phyloP scores from a whole-genome alignment of 2,113 vertebrate species.

The Furnarius figulus region DNA sequence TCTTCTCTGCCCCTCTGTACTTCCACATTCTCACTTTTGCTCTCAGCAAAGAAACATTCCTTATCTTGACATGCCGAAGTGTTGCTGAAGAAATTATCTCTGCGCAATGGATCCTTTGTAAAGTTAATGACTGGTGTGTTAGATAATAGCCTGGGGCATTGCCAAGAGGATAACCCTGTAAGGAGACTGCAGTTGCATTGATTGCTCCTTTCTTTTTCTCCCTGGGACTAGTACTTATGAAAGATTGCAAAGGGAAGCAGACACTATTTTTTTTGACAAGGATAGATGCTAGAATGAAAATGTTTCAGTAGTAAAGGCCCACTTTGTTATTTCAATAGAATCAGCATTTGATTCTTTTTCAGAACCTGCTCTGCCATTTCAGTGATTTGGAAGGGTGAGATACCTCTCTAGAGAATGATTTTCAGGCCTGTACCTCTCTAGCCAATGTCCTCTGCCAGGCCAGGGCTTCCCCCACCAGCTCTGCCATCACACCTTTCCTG shows the following conservation, averaged over 20 bases:
- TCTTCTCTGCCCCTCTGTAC: neutral
- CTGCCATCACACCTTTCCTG: neutral
- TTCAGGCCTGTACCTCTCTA: neutral
- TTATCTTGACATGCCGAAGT: slow-evolving; percentile 71
- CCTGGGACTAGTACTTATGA: neutral
- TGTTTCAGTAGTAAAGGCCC: neutral
- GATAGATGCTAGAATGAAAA: slow-evolving; percentile 11
- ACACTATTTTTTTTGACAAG: neutral
- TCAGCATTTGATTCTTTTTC: neutral
- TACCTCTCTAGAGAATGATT: neutral
- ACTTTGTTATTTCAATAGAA: neutral
- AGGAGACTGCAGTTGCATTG: neutral
- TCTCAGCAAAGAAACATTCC: slow-evolving; percentile 38
- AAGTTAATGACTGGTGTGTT: slow-evolving; percentile 64
- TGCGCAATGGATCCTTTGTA: slow-evolving; percentile 66
- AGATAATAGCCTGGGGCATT: slow-evolving; percentile 55
- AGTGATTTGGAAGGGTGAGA: neutral
- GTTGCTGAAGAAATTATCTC: slow-evolving; percentile 71
- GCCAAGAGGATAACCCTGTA: slow-evolving; percentile 54
- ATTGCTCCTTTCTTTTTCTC: slow-evolving; percentile 5
- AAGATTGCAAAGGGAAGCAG: slow-evolving; percentile 14
- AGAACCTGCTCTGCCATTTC: neutral
- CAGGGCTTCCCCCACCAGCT: neutral
- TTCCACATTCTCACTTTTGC: slow-evolving; percentile 5
- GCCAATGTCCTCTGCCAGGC: neutral